phyloP scores from a whole-genome alignment of 2,888 invertebrate genomes.

The Acrocyrtus sp. region DNA sequence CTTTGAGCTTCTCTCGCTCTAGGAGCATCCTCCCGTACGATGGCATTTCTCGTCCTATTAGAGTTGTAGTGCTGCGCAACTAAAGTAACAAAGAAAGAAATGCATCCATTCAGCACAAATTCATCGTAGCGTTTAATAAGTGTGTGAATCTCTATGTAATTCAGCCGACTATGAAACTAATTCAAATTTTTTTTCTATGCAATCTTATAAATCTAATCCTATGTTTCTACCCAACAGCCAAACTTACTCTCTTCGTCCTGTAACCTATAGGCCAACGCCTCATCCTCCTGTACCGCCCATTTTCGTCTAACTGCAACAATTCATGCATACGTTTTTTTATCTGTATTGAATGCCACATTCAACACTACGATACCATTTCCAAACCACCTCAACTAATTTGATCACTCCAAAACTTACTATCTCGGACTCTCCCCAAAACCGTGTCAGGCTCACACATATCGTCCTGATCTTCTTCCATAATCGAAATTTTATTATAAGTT shows the following conservation, averaged over 20 bases:
- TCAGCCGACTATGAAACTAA: background rate
- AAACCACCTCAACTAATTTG: background rate
- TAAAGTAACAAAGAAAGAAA: constrained; percentile 65
- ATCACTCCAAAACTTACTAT: constrained; percentile 39
- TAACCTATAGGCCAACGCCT: constrained; percentile 81
- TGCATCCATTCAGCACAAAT: background rate
- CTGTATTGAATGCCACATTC: no score
- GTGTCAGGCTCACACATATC: constrained; percentile 32
- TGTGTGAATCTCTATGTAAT: background rate
- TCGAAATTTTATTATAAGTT: no score
- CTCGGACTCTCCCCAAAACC: constrained; percentile 47
- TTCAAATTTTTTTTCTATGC: background rate
- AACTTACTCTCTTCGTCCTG: constrained; percentile 83
- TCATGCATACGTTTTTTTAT: no score
- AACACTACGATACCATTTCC: background rate
- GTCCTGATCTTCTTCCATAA: no score
- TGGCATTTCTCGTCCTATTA: constrained; percentile 79
- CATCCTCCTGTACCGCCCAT: constrained; percentile 86
- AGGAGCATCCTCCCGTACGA: constrained; percentile 82
- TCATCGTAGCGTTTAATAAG: background rate
- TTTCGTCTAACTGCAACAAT: constrained; percentile 81
- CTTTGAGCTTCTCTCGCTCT: constrained; percentile 79
- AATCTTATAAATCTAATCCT: no score
- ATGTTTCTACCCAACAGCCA: background rate
- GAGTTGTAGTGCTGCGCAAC: constrained; percentile 80